Base-by-base conservation (phyloP, 2,113 vertebrate species). In the Gracilinanus agilis region DNA sequence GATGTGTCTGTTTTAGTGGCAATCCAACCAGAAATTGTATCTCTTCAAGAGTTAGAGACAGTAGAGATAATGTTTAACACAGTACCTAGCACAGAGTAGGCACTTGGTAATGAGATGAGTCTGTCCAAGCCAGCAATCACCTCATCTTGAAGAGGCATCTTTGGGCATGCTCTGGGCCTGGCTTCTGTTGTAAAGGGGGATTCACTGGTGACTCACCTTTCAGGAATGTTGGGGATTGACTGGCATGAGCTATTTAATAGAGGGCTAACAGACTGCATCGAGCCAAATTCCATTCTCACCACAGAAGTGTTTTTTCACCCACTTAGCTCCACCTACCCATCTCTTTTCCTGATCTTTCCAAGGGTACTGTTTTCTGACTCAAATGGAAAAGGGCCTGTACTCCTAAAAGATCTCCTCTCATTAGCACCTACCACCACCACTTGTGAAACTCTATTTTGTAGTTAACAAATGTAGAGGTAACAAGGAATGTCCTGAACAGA, bases 151-250 rank as follows among this genome's bases (percentile, higher is more conserved):
- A n/a, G 92, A 83, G 67, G n/a, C 53, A 56, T 16, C 90, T 53
- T 92, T 13, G 49, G 13, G 24, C 75, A 61, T 29, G 55, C 61
- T 95, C 92, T 11, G 24, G 58, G 24, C 90, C 53, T 94, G 2
- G 93, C 58, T 95, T 54, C 88, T 19, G 13, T 44, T 94, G 55
- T 91, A 67, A 92, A 89, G 24, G 89, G 29, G 95, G 90, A 61
- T 13, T 5, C 6, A 19, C 34, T n/a, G 16, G n/a, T 93, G 90
- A 88, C 55, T 56, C 94, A 29, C 53, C 40, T 29, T 9, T 40
- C 44, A 88, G 27, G 40, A 90, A 29, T 95, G 40, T 89, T 94
- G 8, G 90, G 88, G n/a, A 91, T 96, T 92, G 89, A 53, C 58
- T 91, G 44, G 34, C 93, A 58, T 13, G 23, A 89, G 49, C 23